Percentiles rank a stretch among this genome's conserved stretches.
These are phyloP conservation scores for Hermetia illucens DNA, from an alignment of 1,140 invertebrate genomes.

Conservation along the genomic window DNA sequence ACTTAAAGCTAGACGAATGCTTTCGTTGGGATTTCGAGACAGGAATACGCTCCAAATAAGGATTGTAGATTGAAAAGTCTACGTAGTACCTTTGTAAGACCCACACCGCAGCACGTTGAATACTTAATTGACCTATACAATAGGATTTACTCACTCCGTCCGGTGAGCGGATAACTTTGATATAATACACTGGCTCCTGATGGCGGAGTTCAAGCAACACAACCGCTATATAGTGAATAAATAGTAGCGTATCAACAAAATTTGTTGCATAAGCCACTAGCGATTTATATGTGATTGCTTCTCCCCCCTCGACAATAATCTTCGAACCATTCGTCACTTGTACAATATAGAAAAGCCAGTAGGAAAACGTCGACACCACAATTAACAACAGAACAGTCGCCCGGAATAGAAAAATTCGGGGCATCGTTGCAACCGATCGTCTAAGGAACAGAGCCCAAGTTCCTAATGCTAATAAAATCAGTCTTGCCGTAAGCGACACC, in stretches of 20 bases:
- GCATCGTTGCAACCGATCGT: constrained; percentile 70
- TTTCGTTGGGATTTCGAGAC: constrained; percentile 68
- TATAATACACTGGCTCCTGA: constrained; percentile 74
- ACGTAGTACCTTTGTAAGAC: constrained; percentile 90
- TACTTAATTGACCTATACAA: constrained; percentile 79
- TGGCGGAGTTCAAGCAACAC: constrained; percentile 86
- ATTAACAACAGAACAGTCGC: constrained; percentile 76
- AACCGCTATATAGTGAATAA: constrained; percentile 89
- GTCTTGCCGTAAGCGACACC: constrained; percentile 81
- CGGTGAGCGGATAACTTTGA: constrained; percentile 86
- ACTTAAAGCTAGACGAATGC: constrained; percentile 75
- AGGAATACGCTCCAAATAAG: constrained; percentile 81
- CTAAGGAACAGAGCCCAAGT: constrained; percentile 80
- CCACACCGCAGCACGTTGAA: constrained; percentile 89
- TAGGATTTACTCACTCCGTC: constrained; percentile 81
- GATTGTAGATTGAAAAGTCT: constrained; percentile 94
- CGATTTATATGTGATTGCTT: constrained; percentile 64
- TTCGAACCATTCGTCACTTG: constrained; percentile 69
- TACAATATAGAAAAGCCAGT: constrained; percentile 95
- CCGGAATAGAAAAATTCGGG: constrained; percentile 82
- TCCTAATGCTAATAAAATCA: constrained; percentile 79
- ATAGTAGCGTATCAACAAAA: constrained; percentile 82
- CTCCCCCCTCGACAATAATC: constrained; percentile 59
- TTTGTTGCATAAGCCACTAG: constrained; percentile 83
- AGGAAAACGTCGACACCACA: constrained; percentile 86